These are phyloP conservation scores for Girardinichthys multiradiatus DNA, from an alignment of 2,113 vertebrate species.

Conservation along the genomic window DNA sequence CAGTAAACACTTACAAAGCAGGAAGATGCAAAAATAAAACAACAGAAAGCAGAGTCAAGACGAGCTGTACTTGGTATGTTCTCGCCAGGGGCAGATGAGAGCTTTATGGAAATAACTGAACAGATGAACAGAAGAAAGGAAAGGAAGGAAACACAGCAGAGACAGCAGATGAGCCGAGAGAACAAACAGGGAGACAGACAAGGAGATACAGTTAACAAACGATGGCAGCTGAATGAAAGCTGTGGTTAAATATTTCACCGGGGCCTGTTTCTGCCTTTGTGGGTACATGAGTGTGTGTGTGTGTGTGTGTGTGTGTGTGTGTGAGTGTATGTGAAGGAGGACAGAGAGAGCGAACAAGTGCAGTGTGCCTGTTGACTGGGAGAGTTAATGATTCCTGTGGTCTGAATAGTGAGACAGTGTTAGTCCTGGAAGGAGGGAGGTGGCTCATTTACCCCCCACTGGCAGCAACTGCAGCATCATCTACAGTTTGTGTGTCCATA, in stretches of 20 bases:
- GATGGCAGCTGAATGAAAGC: constrained; percentile 51
- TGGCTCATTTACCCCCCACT: constrained; percentile 62
- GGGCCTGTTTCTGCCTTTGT: constrained; percentile 62
- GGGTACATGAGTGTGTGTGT: constrained; percentile 31
- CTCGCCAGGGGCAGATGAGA: constrained; percentile 48
- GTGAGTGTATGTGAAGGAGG: constrained; percentile 38
- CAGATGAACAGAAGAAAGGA: constrained; percentile 71
- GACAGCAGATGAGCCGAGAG: constrained; percentile 72
- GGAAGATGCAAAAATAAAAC: constrained; percentile 18
- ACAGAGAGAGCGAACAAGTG: constrained; percentile 37
- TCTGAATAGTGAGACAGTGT: constrained; percentile 63
- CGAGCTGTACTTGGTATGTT: constrained; percentile 17
- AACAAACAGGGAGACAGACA: constrained; percentile 60
- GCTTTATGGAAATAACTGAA: constrained; percentile 61
- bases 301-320: constrained; percentile 37
- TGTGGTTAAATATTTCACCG: constrained; percentile 74
- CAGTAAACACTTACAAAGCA: background rate
- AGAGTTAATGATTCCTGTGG: constrained; percentile 75
- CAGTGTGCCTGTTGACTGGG: constrained; percentile 74
- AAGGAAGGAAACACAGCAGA: constrained; percentile 63
- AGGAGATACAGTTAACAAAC: constrained; percentile 66
- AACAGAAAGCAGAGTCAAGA: constrained; percentile 31
- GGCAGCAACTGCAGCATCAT: constrained; percentile 39
- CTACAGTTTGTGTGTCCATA: constrained; percentile 21
- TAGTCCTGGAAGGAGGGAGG: constrained; percentile 46